Evolutionary conservation across 2,113 vertebrate genomes (phyloP).

Genomic region (Anhinga rufa): DNA sequence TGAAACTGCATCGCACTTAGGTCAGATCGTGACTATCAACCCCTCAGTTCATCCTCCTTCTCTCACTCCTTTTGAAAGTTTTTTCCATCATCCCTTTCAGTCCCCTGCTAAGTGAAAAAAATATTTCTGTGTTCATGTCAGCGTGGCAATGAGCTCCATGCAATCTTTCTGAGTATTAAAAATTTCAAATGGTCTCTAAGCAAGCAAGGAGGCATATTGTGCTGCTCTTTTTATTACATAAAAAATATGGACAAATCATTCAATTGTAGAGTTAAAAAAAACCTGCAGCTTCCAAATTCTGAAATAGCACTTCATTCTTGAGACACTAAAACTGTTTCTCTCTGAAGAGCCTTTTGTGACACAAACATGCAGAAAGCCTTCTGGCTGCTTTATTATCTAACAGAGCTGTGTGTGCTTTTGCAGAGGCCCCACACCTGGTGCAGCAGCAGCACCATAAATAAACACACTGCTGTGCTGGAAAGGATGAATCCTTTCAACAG

Average conservation of each 20-base stretch:
- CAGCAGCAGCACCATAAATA: slow-evolving; percentile 40
- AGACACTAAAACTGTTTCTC: not conserved
- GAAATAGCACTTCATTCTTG: slow-evolving; percentile 26
- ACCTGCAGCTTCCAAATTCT: not conserved
- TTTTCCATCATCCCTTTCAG: not conserved
- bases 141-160: not conserved
- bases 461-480: not conserved
- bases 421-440: not conserved
- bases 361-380: not conserved
- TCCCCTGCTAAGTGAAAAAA: not conserved
- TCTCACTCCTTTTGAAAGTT: not conserved
- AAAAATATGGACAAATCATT: slow-evolving; percentile 7
- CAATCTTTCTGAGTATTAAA: slow-evolving; percentile 1
- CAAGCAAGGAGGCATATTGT: not conserved
- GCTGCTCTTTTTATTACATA: not conserved
- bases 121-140: not conserved
- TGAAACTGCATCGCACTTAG: not conserved
- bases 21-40: not conserved
- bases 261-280: not conserved
- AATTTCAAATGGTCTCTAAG: not conserved
- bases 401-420: not conserved
- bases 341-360: slow-evolving; percentile 36
- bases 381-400: slow-evolving; percentile 52
- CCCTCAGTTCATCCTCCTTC: not conserved
- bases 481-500: slow-evolving; percentile 30